A percentile compares a stretch with the other conserved stretches of the same genome.
These are phyloP conservation scores for Rhabdophis nuchalis DNA, from an alignment of 2,797 vertebrate genomes.

Conservation along the genomic window DNA sequence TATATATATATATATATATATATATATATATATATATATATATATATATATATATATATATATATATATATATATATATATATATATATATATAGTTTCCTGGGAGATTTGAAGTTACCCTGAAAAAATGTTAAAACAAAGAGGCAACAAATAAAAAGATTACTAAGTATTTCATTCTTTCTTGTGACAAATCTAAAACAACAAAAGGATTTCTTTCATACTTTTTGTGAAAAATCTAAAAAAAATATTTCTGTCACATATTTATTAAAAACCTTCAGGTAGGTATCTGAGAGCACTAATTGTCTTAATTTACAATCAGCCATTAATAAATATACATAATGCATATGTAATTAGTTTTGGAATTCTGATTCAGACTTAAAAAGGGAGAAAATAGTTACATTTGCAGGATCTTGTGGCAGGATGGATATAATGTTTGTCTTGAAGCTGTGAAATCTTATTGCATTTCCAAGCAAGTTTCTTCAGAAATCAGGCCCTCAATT, in stretches of 20 bases:
- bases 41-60: no score
- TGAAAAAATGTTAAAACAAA: constrained; percentile 31
- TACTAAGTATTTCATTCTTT: not conserved
- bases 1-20: no score
- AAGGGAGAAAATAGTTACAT: not conserved
- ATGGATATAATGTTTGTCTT: not conserved
- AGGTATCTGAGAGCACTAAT: constrained; percentile 46
- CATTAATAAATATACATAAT: not conserved
- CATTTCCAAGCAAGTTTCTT: not conserved
- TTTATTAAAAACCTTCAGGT: constrained; percentile 50
- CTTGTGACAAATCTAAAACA: not conserved
- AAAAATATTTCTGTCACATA: not conserved
- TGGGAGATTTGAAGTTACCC: constrained; percentile 38
- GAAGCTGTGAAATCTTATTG: not conserved
- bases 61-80: no score
- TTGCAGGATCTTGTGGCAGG: not conserved
- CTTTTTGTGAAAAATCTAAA: not conserved
- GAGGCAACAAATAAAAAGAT: not conserved
- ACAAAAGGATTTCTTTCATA: not conserved
- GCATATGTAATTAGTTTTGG: not conserved
- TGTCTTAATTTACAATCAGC: constrained; percentile 42
- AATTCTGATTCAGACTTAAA: constrained; percentile 8
- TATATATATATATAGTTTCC: not conserved
- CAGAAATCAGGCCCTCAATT: not conserved
- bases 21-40: no score